Base-by-base conservation (phyloP, 2,888 invertebrate species). In the Exephanes ischioxanthus region DNA sequence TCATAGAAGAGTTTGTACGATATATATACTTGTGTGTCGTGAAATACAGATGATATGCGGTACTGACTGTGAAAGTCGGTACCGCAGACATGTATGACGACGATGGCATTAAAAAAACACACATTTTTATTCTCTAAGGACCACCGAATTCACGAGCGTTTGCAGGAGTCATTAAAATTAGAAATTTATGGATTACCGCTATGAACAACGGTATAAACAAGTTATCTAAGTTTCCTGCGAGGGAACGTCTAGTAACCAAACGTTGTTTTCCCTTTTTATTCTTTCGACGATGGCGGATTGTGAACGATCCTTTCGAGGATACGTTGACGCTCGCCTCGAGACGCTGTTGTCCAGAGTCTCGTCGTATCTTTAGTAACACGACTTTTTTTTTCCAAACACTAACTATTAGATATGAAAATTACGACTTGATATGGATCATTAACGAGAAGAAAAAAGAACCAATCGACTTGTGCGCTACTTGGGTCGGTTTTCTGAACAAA, bases 51-150 rank as follows among this genome's bases (percentile, higher is more conserved):
- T 63, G 9, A 51, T 30, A 30, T 14, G 45, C 4, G 26, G 58
- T 14, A 58, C 58, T 58, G 58, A 11, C 26, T 11, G 14, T 26
- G 4, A 58, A 26, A 5, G 26, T 22, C 26, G 4, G 22, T 58
- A 58, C 58, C 26, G 26, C 14, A 26, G 4, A 58, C 22, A 58
- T 11, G 58, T 26, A 22, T 58, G 58, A 58, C 26, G 26, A 58
- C 58, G 14, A 48, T 48, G 45, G 45, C 45, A 48, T 48, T 11
- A 22, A 58, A 26, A n/a, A 1, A 22, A 58, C 26, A 58, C 9
- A 3, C 19, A 48, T n/a, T 66, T 76, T 66, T 80, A 80, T 72
- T 72, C 66, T 70, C 66, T 72, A 80, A 80, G 80, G 72, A 72
- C 80, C 66, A 80, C 53, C 63, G 45, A 61, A 72, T 63, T 55